phyloP scores from a whole-genome alignment of 2,113 vertebrate species.

The Ophthalmolycus amberensis region DNA sequence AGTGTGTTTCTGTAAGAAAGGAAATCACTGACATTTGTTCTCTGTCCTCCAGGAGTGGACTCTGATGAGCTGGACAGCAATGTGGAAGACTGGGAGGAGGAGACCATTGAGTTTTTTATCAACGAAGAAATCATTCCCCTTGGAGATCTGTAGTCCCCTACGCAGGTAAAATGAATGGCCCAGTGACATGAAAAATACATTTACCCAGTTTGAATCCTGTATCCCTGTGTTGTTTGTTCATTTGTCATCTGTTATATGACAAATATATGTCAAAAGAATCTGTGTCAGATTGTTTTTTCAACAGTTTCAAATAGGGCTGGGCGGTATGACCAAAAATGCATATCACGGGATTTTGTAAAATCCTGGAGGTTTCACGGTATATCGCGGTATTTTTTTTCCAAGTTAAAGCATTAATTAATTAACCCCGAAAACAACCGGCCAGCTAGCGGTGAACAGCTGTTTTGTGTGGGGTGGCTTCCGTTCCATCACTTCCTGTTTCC shows the following conservation, averaged over 20 bases:
- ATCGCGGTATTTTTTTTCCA: too few species aligned
- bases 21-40: neutral
- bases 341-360: too few species aligned
- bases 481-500: too few species aligned
- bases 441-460: too few species aligned
- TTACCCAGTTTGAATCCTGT: neutral
- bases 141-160: constrained; percentile 89
- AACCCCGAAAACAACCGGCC: too few species aligned
- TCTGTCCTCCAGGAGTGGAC: constrained; percentile 87
- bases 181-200: neutral
- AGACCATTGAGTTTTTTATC: constrained; percentile 99
- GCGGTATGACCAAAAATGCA: too few species aligned
- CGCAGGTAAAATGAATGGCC: constrained; percentile 72
- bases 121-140: constrained; percentile 98
- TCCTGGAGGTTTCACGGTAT: too few species aligned
- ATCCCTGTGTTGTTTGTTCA: too few species aligned
- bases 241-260: too few species aligned
- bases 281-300: neutral
- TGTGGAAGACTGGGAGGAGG: constrained; percentile 98
- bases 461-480: too few species aligned
- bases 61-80: constrained; percentile 97
- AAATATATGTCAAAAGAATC: neutral
- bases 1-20: neutral
- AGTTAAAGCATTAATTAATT: too few species aligned
- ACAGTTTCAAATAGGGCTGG: too few species aligned